phyloP scores from a whole-genome alignment of 2,888 invertebrate species.

The Polia nebulosa region DNA sequence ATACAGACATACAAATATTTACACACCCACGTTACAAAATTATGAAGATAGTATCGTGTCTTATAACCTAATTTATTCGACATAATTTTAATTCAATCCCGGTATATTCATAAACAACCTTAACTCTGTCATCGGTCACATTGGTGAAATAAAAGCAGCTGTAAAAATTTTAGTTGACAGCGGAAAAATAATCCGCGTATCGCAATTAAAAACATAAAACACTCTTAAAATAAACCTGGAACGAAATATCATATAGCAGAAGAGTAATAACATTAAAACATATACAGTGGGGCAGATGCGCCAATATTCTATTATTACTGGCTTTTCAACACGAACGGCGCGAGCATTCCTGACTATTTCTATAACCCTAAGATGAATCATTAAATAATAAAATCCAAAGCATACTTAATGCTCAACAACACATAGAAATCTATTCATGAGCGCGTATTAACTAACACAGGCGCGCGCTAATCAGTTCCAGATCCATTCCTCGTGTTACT shows the following conservation, averaged over 20 bases:
- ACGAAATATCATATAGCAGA: slow-evolving; percentile 85
- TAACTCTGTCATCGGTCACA: slow-evolving; percentile 89
- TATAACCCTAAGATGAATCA: slow-evolving; percentile 91
- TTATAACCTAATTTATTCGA: slow-evolving; percentile 82
- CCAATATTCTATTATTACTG: slow-evolving; percentile 91
- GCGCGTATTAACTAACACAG: slow-evolving; percentile 85
- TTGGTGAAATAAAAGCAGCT: slow-evolving; percentile 85
- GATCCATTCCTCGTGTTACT: slow-evolving; percentile 84
- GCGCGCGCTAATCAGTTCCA: slow-evolving; percentile 88
- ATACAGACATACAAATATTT: slow-evolving; percentile 72
- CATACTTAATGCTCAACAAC: slow-evolving; percentile 90
- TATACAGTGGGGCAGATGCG: slow-evolving; percentile 89
- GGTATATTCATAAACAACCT: slow-evolving; percentile 85
- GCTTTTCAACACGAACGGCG: slow-evolving; percentile 88
- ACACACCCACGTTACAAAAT: slow-evolving; percentile 75
- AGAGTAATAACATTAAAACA: slow-evolving; percentile 89
- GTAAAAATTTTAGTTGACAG: slow-evolving; percentile 86
- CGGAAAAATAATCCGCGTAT: slow-evolving; percentile 85
- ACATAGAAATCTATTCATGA: slow-evolving; percentile 85
- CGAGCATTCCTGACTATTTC: slow-evolving; percentile 90
- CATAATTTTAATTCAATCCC: slow-evolving; percentile 83
- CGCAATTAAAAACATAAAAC: slow-evolving; percentile 90
- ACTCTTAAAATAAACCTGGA: slow-evolving; percentile 86
- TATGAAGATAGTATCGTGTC: slow-evolving; percentile 80
- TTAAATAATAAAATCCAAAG: slow-evolving; percentile 91